A percentile compares a stretch with the other conserved stretches of the same genome.
These are phyloP conservation scores for Illadopsis cleaveri DNA, from an alignment of 2,113 vertebrate species.

Conservation along the genomic window DNA sequence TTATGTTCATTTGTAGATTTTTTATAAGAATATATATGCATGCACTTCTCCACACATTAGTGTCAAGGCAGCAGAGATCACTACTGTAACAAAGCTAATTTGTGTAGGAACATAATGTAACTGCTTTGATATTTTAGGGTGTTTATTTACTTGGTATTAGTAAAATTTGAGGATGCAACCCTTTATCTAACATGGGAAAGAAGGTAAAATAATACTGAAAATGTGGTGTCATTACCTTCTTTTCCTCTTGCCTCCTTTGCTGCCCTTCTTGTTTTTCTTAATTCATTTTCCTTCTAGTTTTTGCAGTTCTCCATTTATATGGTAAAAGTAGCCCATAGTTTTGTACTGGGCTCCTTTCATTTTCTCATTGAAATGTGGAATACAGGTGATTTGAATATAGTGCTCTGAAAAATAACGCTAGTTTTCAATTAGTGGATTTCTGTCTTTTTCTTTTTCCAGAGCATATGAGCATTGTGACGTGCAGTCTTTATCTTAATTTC, in stretches of 20 bases:
- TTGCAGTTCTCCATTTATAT: background rate
- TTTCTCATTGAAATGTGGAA: background rate
- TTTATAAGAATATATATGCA: background rate
- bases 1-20: background rate
- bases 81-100: background rate
- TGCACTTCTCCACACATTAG: background rate
- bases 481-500: background rate
- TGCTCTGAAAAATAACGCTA: background rate
- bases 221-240: background rate
- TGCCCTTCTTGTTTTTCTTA: background rate
- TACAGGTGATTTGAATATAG: background rate
- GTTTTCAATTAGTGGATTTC: background rate
- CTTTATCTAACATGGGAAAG: background rate
- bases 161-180: background rate
- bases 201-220: background rate
- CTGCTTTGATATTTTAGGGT: background rate
- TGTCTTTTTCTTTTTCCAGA: background rate
- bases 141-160: background rate
- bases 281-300: background rate
- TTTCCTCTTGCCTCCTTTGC: background rate
- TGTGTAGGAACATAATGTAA: background rate
- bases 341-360: background rate
- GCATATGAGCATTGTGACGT: background rate
- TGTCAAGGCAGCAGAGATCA: background rate
- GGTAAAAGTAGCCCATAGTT: background rate